phyloP scores from a whole-genome alignment of 1,140 invertebrate genomes.

The Drosophila subobscura region DNA sequence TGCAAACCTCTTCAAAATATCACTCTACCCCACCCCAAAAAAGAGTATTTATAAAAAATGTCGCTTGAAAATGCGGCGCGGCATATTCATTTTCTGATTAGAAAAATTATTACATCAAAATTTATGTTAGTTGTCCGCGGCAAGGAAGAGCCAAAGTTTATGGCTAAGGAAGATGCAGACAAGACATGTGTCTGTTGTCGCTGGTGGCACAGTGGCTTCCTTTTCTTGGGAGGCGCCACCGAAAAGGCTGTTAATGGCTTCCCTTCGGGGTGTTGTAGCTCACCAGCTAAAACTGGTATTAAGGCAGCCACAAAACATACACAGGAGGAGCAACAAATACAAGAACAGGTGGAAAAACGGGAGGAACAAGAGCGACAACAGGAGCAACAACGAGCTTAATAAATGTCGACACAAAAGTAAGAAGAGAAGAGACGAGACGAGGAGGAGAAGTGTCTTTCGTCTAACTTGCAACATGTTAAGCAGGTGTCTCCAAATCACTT shows the following conservation, averaged over 20 bases:
- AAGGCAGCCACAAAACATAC: constrained; percentile 66
- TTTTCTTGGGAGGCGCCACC: background rate
- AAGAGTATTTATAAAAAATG: background rate
- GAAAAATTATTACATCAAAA: constrained; percentile 79
- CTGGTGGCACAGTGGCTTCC: background rate
- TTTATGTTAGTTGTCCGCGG: constrained; percentile 70
- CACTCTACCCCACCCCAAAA: too few relatives aligned
- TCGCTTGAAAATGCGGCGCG: background rate
- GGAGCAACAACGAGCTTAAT: constrained; percentile 70
- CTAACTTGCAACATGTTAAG: constrained; percentile 75
- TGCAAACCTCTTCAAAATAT: too few relatives aligned
- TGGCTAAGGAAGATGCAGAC: constrained; percentile 35
- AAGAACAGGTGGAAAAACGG: background rate
- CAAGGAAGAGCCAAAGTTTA: constrained; percentile 53
- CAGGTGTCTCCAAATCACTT: constrained; percentile 80
- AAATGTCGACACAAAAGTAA: constrained; percentile 75
- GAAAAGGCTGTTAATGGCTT: constrained; percentile 75
- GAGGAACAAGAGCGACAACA: constrained; percentile 8
- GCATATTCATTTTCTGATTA: constrained; percentile 74
- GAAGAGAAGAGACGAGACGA: constrained; percentile 1
- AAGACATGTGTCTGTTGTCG: constrained; percentile 37
- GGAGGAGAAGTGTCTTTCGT: constrained; percentile 18
- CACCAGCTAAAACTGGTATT: constrained; percentile 71
- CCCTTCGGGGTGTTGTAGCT: constrained; percentile 56
- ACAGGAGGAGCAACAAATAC: constrained; percentile 57